phyloP scores from a whole-genome alignment of 2,113 vertebrate genomes.

The Amphiprion percula region DNA sequence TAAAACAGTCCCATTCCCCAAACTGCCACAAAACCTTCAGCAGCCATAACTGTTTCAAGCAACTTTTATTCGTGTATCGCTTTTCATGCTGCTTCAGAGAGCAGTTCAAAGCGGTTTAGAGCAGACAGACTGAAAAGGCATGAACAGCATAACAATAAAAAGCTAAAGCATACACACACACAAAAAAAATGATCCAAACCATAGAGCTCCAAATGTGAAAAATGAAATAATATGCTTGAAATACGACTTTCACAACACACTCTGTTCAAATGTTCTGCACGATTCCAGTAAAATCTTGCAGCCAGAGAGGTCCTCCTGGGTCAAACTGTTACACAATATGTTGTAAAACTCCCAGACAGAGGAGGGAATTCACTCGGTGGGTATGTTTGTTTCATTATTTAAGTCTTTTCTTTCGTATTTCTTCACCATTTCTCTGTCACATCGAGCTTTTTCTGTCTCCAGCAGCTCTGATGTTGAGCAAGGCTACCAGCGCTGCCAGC shows the following conservation, averaged over 20 bases:
- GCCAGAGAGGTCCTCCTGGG: constrained; percentile 18
- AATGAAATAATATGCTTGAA: constrained; percentile 12
- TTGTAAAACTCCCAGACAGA: constrained; percentile 28
- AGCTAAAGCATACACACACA: too few species aligned
- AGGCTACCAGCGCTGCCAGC: constrained; percentile 47
- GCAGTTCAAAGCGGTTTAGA: too few species aligned
- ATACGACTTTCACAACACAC: not conserved
- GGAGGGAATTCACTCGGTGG: constrained; percentile 19
- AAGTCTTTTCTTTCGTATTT: constrained; percentile 29
- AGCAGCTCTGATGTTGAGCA: constrained; percentile 61
- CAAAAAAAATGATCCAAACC: not conserved
- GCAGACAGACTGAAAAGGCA: too few species aligned
- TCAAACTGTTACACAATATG: constrained; percentile 46
- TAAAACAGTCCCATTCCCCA: too few species aligned
- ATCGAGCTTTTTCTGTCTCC: constrained; percentile 47
- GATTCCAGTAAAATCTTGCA: constrained; percentile 12
- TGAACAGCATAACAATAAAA: too few species aligned
- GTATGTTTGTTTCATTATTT: constrained; percentile 37
- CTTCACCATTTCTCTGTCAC: constrained; percentile 48
- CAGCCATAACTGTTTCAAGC: too few species aligned
- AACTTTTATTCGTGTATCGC: too few species aligned
- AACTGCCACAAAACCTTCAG: too few species aligned
- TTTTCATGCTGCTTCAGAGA: too few species aligned
- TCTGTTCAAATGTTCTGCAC: constrained; percentile 9
- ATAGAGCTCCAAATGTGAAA: constrained; percentile 8